Evolutionary conservation across 2,797 vertebrate species (phyloP).

Genomic region (Amphiprion clarkii): DNA sequence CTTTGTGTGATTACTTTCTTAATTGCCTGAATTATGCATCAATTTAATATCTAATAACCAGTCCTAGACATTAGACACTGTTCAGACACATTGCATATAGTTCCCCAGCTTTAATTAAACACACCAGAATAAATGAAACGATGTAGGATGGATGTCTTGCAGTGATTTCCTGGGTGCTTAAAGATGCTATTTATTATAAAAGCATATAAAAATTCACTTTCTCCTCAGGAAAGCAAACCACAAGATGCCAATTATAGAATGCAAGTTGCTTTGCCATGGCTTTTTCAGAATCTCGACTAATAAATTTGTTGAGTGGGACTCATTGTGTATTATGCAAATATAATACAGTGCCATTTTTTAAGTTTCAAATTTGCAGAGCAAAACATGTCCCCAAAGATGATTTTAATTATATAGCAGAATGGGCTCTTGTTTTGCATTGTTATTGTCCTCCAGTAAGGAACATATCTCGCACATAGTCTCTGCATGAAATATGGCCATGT

Average conservation of each 20-base stretch:
- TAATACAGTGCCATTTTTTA: conserved; percentile 84
- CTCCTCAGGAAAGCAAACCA: conserved; percentile 97
- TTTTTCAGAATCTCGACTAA: conserved; percentile 87
- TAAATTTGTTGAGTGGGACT: conserved; percentile 88
- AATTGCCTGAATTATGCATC: conserved; percentile 99
- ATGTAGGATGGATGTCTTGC: conserved; percentile 97
- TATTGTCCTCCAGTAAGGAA: conserved; percentile 77
- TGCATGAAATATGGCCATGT: conserved; percentile 54
- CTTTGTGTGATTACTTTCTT: conserved; percentile 99
- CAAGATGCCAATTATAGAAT: conserved; percentile 90
- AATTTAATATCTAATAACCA: conserved; percentile 99
- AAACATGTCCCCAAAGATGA: conserved; percentile 83
- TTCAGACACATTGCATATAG: conserved; percentile 99
- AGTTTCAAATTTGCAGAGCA: conserved; percentile 83
- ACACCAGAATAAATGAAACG: conserved; percentile 99
- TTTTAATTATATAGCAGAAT: conserved; percentile 83
- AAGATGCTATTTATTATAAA: conserved; percentile 99
- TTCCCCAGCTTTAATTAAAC: conserved; percentile 99
- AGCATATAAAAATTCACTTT: conserved; percentile 96
- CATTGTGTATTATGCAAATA: conserved; percentile 90
- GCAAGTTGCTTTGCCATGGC: conserved; percentile 85
- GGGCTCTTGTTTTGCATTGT: conserved; percentile 79
- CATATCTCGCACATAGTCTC: conserved; percentile 50
- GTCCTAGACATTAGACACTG: conserved; percentile 99
- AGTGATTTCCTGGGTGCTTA: conserved; percentile 99